These are phyloP conservation scores for Ciona savignyi DNA, from an alignment of 23 tunicate species.

Conservation along the genomic window DNA sequence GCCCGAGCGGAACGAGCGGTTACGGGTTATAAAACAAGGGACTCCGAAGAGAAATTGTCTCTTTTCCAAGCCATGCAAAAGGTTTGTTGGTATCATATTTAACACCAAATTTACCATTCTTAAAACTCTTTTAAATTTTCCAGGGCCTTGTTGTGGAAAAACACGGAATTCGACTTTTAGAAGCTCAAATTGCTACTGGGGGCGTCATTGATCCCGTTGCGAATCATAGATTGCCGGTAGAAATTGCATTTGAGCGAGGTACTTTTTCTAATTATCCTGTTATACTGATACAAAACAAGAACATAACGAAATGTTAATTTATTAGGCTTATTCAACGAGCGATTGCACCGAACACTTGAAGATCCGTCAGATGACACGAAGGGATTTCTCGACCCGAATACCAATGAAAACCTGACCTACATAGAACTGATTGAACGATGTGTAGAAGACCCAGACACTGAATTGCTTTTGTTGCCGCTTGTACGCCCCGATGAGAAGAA, in stretches of 20 bases:
- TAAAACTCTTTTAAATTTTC: slow-evolving; percentile 4
- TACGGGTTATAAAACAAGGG: slow-evolving; percentile 66
- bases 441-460: slow-evolving; percentile 77
- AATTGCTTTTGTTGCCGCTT: slow-evolving; percentile 66
- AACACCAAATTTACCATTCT: background rate
- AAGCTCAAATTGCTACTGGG: slow-evolving; percentile 99
- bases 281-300: too few species aligned
- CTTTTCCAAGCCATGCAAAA: slow-evolving; percentile 94
- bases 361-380: slow-evolving; percentile 92
- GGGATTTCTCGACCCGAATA: slow-evolving; percentile 97
- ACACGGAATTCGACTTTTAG: slow-evolving; percentile 90
- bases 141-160: slow-evolving; percentile 89
- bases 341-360: slow-evolving; percentile 63
- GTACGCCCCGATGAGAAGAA: slow-evolving; percentile 40
- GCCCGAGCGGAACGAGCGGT: slow-evolving; percentile 91
- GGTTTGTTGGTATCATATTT: slow-evolving; percentile 16
- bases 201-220: slow-evolving; percentile 94
- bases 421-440: slow-evolving; percentile 83
- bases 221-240: slow-evolving; percentile 89
- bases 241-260: slow-evolving; percentile 94
- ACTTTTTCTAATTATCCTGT: too few species aligned
- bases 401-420: slow-evolving; percentile 84
- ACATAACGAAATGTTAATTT: too few species aligned
- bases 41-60: slow-evolving; percentile 61
- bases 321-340: slow-evolving; percentile 81